These are phyloP conservation scores for Gadopsis bispinosus DNA, from an alignment of 2,797 vertebrate genomes.

Conservation along the genomic window DNA sequence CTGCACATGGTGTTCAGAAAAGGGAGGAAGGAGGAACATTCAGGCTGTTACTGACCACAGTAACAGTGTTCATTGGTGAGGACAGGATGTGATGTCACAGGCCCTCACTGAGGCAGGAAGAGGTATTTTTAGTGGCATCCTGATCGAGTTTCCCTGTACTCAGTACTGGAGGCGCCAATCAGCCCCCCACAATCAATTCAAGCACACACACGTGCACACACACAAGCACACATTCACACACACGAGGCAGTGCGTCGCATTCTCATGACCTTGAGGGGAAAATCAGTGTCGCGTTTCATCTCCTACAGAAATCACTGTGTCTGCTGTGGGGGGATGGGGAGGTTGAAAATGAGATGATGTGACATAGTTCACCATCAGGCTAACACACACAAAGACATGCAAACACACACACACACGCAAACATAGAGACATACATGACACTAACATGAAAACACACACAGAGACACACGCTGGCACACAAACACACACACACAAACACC, in stretches of 20 bases:
- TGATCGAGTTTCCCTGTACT: slow-evolving; percentile 72
- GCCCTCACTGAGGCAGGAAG: slow-evolving; percentile 70
- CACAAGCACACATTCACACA: slow-evolving; percentile 26
- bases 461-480: slow-evolving; percentile 17
- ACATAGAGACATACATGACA: slow-evolving; percentile 3
- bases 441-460: not conserved
- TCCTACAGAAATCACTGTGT: slow-evolving; percentile 10
- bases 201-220: slow-evolving; percentile 13
- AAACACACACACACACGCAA: slow-evolving; percentile 2
- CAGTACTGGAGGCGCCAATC: slow-evolving; percentile 42
- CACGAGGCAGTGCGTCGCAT: not conserved
- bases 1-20: slow-evolving; percentile 24
- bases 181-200: slow-evolving; percentile 48
- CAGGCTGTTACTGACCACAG: slow-evolving; percentile 20
- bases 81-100: slow-evolving; percentile 77
- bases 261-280: slow-evolving; percentile 46
- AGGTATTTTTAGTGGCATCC: slow-evolving; percentile 75
- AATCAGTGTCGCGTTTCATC: slow-evolving; percentile 38
- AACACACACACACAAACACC: slow-evolving; percentile 44
- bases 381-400: slow-evolving; percentile 4
- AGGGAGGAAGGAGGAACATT: slow-evolving; percentile 39
- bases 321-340: slow-evolving; percentile 34
- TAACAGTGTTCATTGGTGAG: slow-evolving; percentile 64
- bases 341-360: slow-evolving; percentile 48
- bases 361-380: slow-evolving; percentile 30